Percentiles rank a stretch among this genome's conserved stretches.
phyloP scores from a whole-genome alignment of 2,888 invertebrate species.

The Tenthredo distinguenda region DNA sequence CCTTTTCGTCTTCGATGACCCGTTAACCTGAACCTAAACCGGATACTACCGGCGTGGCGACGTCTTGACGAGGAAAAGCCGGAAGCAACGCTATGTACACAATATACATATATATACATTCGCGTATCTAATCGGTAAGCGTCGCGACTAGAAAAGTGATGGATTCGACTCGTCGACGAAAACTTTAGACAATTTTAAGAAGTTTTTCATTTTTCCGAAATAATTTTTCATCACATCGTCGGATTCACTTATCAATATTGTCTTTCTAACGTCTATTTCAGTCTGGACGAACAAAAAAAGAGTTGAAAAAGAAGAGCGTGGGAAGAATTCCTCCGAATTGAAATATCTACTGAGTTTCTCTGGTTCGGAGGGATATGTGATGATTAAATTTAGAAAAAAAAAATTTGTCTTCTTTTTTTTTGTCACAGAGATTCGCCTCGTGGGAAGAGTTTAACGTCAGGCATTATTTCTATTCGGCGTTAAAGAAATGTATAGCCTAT shows the following conservation, averaged over 20 bases:
- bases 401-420: background rate
- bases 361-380: background rate
- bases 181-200: background rate
- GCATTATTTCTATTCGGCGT: background rate
- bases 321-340: background rate
- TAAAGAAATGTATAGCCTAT: background rate
- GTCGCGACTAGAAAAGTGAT: background rate
- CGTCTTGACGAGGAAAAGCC: background rate
- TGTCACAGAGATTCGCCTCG: background rate
- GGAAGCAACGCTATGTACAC: background rate
- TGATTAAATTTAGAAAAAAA: background rate
- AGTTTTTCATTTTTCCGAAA: background rate
- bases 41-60: slow-evolving; percentile 3
- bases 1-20: slow-evolving; percentile 15
- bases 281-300: background rate
- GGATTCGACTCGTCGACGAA: no score
- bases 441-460: slow-evolving; percentile 28
- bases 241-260: background rate
- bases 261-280: background rate
- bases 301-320: background rate
- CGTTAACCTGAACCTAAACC: slow-evolving; percentile 19
- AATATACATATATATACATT: background rate
- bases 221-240: background rate
- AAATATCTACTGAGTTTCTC: background rate
- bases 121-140: background rate